Base-by-base conservation (phyloP, 2,888 invertebrate species). In the Drosophila conformis region DNA sequence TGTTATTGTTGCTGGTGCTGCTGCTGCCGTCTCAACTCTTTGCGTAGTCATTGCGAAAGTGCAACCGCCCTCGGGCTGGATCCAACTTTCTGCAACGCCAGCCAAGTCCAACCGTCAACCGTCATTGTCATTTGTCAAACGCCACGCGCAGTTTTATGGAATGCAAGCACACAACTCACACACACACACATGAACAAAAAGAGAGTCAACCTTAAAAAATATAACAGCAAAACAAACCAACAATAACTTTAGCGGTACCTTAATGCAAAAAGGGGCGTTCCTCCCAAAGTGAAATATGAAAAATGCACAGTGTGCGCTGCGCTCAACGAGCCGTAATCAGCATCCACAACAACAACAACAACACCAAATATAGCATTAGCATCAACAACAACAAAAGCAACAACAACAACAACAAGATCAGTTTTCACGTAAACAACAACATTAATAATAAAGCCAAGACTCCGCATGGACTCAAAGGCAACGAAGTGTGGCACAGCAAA, bases 61-160 rank as follows among this genome's bases (percentile, higher is more conserved):
- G 78, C 78, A 74, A 62, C 60, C 70, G 79, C 82, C 79, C 82
- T 81, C 78, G 65, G 69, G 78, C 82, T 78, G 65, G 63, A 61
- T 63, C 73, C 73, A 73, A 80, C 78, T 79, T 82, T 82, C 79
- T 82, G 78, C 70, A 80, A 77, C 66, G 70, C 62, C 78, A 78
- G 69, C 81, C 78, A 80, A 78, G 80, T 76, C 80, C 77, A 77
- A 81, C 67, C 68, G 69, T 79, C 78, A 79, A 76, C 80, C 78
- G 78, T 79, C 79, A 76, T 79, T 79, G 79, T 79, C 81, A 79
- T 79, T 79, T 79, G 79, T 79, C 79, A 79, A 79, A 82, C 71
- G 82, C 80, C 80, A 80, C 64, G 78, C 79, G 73, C 77, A 69
- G 62, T 77, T 71, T 80, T 76, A 75, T 78, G 78, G 78, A 78